These are phyloP conservation scores for Hafferia zeledoni DNA, from an alignment of 2,797 vertebrate genomes.

Conservation along the genomic window DNA sequence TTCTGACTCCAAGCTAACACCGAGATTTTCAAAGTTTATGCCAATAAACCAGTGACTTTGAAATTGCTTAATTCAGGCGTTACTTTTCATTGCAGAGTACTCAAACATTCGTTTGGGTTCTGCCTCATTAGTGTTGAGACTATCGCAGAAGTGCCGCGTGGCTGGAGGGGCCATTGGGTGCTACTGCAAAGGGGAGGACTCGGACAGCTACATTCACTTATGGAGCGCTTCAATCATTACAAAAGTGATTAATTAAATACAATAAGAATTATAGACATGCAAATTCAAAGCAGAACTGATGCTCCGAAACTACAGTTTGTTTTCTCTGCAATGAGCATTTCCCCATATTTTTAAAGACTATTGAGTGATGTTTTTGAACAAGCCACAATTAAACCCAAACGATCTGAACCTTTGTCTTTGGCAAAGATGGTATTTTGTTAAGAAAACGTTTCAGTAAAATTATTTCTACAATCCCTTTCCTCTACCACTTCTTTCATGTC, in stretches of 20 bases:
- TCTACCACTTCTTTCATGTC: background rate
- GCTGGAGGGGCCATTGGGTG: accelerated
- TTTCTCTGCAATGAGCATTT: background rate
- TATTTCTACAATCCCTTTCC: background rate
- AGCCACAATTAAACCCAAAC: accelerated
- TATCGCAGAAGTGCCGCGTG: accelerated
- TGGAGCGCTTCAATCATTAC: accelerated
- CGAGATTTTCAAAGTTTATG: accelerated
- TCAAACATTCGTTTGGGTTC: background rate
- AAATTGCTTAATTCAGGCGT: accelerated
- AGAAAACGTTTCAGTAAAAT: background rate
- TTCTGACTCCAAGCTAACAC: background rate
- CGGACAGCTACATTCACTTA: accelerated
- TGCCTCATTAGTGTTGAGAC: background rate
- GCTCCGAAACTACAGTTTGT: background rate
- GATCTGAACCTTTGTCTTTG: background rate
- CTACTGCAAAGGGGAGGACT: accelerated
- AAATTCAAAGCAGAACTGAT: background rate
- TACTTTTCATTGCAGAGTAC: background rate
- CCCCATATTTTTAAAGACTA: accelerated
- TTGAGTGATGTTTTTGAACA: background rate
- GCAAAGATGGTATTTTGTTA: background rate
- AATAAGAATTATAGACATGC: background rate
- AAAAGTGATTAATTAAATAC: background rate
- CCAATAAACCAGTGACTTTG: background rate